phyloP scores from a whole-genome alignment of 2,797 vertebrate genomes.

The Acropternis orthonyx region DNA sequence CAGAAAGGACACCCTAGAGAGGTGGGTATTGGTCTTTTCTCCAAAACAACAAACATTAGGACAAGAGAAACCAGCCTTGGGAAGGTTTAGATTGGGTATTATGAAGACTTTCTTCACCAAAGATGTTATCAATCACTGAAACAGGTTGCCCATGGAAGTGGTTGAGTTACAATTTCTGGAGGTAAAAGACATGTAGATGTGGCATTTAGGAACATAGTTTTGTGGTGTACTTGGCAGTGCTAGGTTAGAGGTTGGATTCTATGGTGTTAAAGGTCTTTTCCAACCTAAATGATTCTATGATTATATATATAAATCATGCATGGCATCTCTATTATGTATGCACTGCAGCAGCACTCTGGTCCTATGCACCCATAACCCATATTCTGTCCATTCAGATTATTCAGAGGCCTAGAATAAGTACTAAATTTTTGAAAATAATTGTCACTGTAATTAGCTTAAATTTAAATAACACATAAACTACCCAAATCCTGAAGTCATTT shows the following conservation, averaged over 20 bases:
- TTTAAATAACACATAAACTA: background rate
- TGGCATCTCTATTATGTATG: too few species aligned
- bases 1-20: background rate
- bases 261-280: background rate
- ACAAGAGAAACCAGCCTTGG: background rate
- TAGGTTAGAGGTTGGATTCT: background rate
- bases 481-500: background rate
- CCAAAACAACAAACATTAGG: background rate
- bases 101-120: background rate
- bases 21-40: background rate
- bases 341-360: background rate
- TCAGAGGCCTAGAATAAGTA: background rate
- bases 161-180: background rate
- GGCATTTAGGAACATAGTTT: background rate
- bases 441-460: background rate
- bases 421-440: background rate
- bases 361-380: background rate
- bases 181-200: fast-evolving
- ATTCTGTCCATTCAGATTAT: background rate
- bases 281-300: background rate
- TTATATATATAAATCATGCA: background rate
- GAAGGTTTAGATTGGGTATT: background rate
- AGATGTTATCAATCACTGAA: fast-evolving
- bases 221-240: background rate
- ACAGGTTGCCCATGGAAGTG: background rate